Conservation (phyloP, 2,797 vertebrate genomes). For the Coracias cyanogaster region DNA sequence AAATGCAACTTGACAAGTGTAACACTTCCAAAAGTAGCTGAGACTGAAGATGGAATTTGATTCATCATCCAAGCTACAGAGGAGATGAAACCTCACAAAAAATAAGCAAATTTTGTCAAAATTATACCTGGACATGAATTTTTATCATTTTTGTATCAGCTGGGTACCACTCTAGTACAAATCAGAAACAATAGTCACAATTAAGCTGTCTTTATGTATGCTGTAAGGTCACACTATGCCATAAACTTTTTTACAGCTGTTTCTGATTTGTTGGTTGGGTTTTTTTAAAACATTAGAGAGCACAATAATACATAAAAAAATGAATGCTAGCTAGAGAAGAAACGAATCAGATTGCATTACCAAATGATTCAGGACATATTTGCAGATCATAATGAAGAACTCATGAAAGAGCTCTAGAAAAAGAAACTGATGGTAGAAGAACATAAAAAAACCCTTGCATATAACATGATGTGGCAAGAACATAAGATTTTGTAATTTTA, state of each 20-base stretch:
- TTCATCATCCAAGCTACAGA: not conserved
- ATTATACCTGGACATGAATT: not conserved
- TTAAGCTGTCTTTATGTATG: not conserved
- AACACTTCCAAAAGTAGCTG: not conserved
- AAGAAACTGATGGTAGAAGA: not conserved
- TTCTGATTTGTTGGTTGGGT: not conserved
- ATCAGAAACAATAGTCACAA: not conserved
- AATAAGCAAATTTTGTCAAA: not conserved
- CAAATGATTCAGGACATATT: not conserved
- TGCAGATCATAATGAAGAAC: not conserved
- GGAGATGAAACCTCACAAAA: not conserved
- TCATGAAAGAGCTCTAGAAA: not conserved
- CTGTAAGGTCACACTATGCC: not conserved
- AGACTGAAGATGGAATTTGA: not conserved
- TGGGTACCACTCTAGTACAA: not conserved
- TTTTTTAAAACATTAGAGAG: not conserved
- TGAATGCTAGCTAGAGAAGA: not conserved
- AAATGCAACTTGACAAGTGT: not conserved
- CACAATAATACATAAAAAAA: not conserved
- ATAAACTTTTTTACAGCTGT: not conserved
- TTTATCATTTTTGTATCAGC: not conserved
- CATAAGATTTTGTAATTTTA: not conserved
- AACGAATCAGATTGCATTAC: not conserved
- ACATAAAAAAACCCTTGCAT: not conserved
- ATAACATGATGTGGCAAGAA: not conserved